Base-by-base conservation (phyloP, 2,113 vertebrate genomes). In the Rhinolophus ferrumequinum region DNA sequence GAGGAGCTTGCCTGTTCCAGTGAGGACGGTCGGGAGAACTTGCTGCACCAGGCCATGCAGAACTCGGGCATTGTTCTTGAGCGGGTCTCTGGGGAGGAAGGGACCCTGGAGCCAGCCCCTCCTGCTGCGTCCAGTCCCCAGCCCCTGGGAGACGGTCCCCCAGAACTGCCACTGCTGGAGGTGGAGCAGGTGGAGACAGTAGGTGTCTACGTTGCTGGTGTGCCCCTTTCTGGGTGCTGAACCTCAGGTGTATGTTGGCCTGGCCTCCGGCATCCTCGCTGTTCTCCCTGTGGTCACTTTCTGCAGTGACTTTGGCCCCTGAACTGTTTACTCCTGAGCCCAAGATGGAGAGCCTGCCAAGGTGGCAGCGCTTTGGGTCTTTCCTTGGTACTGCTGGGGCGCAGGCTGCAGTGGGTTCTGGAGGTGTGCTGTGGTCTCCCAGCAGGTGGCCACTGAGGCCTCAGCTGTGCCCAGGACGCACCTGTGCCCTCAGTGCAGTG, bases 11-110 rank as follows among this genome's bases (percentile, higher is more conserved):
- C 98, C 0, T 97, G 98, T 0, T 93, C 98, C 3, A 92, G 97
- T 0, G 98, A 99, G 5, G 96, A 80, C 16, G 98, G 98, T 82
- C 99, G 98, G 0, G 99, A 99, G 98, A 99, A 99, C 82, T 98
- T 99, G 94, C 99, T 99, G 95, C 99, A 99, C 87, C 99, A 99
- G 97, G 99, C 99, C 97, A 99, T 99, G 98, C 99, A 99, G 98
- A 99, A 99, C 97, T 99, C 99, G 0, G 99, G 99, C 62, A 99
- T 99, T 0, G 98, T 99, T 14, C 98, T 99, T 0, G 99, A 98
- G 97, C 98, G 98, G 3, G 98, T 98, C 0, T 15, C 98, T 0
- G 80, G 98, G 95, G 98, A 98, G 89, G 99, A 99, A 19, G 50
- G 97, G 11, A 3, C 96, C 52, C 98, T 98, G 16, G 99, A 99